A percentile compares a stretch with the other conserved stretches of the same genome.
Evolutionary conservation across 2,888 invertebrate species (phyloP).

Genomic region (Lithophane leautieri): DNA sequence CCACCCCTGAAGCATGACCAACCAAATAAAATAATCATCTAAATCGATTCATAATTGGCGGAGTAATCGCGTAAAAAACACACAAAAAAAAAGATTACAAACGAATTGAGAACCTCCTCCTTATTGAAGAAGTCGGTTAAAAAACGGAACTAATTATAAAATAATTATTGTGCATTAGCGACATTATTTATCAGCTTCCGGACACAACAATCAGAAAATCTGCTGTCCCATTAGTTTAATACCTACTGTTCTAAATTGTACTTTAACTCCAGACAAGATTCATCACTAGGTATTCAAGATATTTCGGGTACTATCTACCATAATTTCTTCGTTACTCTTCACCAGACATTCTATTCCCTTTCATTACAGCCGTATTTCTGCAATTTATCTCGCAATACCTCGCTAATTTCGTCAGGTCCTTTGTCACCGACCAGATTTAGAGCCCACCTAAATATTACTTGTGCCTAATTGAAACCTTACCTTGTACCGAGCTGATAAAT

Average conservation of each 20-base stretch:
- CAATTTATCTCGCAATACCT: conserved; percentile 61
- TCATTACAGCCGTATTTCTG: conserved; percentile 49
- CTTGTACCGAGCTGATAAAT: conserved; percentile 57
- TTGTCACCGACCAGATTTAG: conserved; percentile 61
- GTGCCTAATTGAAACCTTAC: conserved; percentile 63
- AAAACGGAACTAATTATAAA: conserved; percentile 25
- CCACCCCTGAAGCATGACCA: no score
- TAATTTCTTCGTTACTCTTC: conserved; percentile 35
- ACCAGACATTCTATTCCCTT: conserved; percentile 61
- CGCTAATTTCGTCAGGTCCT: conserved; percentile 64
- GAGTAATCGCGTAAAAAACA: no score
- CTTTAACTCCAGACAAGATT: conserved; percentile 17
- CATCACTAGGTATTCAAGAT: conserved; percentile 16
- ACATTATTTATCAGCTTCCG: conserved; percentile 70
- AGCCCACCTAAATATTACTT: conserved; percentile 59
- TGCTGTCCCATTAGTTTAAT: no score
- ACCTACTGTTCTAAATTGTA: no score
- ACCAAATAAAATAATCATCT: no score
- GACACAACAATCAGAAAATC: conserved; percentile 63
- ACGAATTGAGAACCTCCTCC: no score
- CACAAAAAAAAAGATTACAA: no score
- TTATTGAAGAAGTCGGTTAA: no score
- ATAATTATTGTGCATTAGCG: conserved; percentile 55
- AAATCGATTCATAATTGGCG: no score
- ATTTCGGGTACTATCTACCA: conserved; percentile 2